phyloP scores from a whole-genome alignment of 2,888 invertebrate genomes.

The Apamea epomidion region DNA sequence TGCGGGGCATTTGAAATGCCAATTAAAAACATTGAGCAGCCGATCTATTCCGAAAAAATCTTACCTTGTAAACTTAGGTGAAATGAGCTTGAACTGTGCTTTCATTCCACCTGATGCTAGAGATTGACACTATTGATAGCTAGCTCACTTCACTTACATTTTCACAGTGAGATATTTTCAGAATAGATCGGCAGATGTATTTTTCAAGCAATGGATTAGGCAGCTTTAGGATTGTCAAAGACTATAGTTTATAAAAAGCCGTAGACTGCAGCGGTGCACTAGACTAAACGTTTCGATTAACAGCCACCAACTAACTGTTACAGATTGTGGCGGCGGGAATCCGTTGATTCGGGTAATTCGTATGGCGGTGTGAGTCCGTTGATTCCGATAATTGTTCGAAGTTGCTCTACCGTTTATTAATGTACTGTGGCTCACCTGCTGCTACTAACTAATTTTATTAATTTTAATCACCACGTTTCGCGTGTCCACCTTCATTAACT shows the following conservation, averaged over 20 bases:
- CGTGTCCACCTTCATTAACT: slow-evolving; percentile 88
- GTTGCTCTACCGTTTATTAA: background rate
- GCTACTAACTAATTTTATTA: slow-evolving; percentile 87
- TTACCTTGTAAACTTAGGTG: no score
- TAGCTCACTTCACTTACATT: background rate
- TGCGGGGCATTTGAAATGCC: no score
- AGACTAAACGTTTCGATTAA: background rate
- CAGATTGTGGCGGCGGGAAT: background rate
- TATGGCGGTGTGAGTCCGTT: background rate
- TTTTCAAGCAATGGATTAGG: background rate
- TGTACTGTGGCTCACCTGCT: slow-evolving; percentile 56
- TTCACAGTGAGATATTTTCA: background rate
- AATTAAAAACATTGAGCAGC: background rate
- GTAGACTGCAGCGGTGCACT: background rate
- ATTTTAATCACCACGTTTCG: slow-evolving; percentile 87
- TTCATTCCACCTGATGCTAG: background rate
- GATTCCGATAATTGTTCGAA: background rate
- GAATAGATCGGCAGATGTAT: background rate
- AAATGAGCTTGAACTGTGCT: background rate
- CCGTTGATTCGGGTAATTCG: background rate
- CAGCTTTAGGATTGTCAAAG: background rate
- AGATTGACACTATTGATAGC: background rate
- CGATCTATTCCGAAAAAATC: background rate
- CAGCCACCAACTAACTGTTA: background rate
- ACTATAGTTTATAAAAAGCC: no score